Evolutionary conservation across 1,140 invertebrate genomes (phyloP).

Genomic region (Macrotrachela quadricornifera): DNA sequence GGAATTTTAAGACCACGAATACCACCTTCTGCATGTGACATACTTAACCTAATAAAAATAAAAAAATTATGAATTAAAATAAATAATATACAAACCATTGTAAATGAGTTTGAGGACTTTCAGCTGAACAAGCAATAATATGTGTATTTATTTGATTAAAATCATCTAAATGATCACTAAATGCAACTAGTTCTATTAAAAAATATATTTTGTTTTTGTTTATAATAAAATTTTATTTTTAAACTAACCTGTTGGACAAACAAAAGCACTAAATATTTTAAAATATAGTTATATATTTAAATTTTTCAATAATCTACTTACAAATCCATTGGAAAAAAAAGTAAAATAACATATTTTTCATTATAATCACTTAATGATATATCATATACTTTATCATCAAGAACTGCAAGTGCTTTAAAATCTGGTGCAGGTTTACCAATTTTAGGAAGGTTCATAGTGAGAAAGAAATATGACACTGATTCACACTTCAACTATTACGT

Average conservation of each 20-base stretch:
- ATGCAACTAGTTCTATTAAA: slow-evolving; percentile 59
- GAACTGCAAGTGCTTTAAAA: slow-evolving; percentile 65
- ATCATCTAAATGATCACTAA: slow-evolving; percentile 59
- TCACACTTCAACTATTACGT: too few species aligned
- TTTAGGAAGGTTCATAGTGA: neutral
- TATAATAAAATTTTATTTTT: too few species aligned
- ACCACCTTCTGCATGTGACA: slow-evolving; percentile 77
- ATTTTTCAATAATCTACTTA: slow-evolving; percentile 34
- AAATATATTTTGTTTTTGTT: too few species aligned
- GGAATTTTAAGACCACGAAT: slow-evolving; percentile 88
- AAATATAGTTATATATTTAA: too few species aligned
- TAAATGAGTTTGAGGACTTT: slow-evolving; percentile 70
- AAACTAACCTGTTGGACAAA: slow-evolving; percentile 50
- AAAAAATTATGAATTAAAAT: neutral
- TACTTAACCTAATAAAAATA: slow-evolving; percentile 47
- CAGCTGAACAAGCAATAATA: slow-evolving; percentile 62
- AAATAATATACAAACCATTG: slow-evolving; percentile 60
- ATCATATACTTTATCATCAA: slow-evolving; percentile 76
- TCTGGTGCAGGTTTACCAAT: slow-evolving; percentile 65
- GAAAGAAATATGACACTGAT: too few species aligned
- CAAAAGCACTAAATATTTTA: slow-evolving; percentile 36
- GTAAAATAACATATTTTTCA: slow-evolving; percentile 83
- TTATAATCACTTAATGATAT: slow-evolving; percentile 62
- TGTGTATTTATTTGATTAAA: slow-evolving; percentile 62
- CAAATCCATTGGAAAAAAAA: slow-evolving; percentile 95